Conservation (phyloP, 1,140 invertebrate species). For the Drosophila sucinea region DNA sequence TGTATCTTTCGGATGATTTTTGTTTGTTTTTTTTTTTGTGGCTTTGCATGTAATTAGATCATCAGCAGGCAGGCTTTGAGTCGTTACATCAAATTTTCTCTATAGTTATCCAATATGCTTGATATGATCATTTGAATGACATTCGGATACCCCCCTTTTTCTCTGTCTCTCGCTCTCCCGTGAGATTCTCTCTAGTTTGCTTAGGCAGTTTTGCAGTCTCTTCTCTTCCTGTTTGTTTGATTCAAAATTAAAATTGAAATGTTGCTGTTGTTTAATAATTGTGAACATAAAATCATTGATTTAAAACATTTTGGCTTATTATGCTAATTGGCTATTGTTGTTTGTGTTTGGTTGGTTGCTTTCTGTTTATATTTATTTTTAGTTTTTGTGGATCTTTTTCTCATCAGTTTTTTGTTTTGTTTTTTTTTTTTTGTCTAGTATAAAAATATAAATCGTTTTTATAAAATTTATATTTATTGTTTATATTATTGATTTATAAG, state of each 20-base stretch:
- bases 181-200: neutral
- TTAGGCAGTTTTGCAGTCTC: slow-evolving; percentile 40
- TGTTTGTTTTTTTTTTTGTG: slow-evolving; percentile 18
- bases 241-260: slow-evolving; percentile 63
- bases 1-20: neutral
- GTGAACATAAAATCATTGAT: slow-evolving; percentile 58
- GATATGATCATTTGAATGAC: neutral
- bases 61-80: slow-evolving; percentile 11
- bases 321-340: slow-evolving; percentile 76
- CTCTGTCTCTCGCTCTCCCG: slow-evolving; percentile 1
- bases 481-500: slow-evolving; percentile 53
- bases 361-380: slow-evolving; percentile 30
- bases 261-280: slow-evolving; percentile 71
- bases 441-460: slow-evolving; percentile 83
- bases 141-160: slow-evolving; percentile 23
- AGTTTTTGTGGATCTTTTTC: slow-evolving; percentile 16
- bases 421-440: slow-evolving; percentile 58
- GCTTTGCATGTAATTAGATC: slow-evolving; percentile 14
- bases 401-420: slow-evolving; percentile 30
- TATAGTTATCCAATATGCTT: no score
- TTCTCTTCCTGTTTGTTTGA: slow-evolving; percentile 39
- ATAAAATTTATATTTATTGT: slow-evolving; percentile 73
- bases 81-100: slow-evolving; percentile 1
- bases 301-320: slow-evolving; percentile 77
- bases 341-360: slow-evolving; percentile 52